These are phyloP conservation scores for Mellilla xanthometata DNA, from an alignment of 2,888 invertebrate genomes.

Conservation along the genomic window DNA sequence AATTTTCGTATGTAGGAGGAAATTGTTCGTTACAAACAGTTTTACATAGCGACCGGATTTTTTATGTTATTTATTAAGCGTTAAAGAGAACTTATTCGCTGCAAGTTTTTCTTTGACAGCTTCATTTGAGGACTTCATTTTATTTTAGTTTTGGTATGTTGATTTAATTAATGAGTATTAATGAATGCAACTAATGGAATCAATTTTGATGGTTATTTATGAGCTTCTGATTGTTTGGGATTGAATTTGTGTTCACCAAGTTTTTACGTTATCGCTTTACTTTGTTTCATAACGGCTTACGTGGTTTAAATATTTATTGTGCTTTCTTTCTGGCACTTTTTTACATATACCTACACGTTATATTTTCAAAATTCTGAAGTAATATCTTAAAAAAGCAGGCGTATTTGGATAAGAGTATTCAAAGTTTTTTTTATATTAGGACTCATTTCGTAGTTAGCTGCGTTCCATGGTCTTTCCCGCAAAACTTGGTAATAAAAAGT, in stretches of 20 bases:
- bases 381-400: too few species aligned
- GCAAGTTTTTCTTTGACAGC: slow-evolving; percentile 33
- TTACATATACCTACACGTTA: too few species aligned
- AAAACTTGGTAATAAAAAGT: too few species aligned
- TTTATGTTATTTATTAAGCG: slow-evolving; percentile 61
- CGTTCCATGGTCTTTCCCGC: too few species aligned
- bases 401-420: too few species aligned
- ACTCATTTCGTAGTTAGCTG: too few species aligned
- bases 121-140: slow-evolving; percentile 26
- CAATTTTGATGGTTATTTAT: slow-evolving; percentile 11
- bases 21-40: slow-evolving; percentile 52
- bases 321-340: too few species aligned
- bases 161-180: slow-evolving; percentile 26
- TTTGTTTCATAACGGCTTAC: neutral
- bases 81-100: slow-evolving; percentile 27
- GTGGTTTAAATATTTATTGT: too few species aligned
- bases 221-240: neutral
- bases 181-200: slow-evolving; percentile 12
- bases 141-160: slow-evolving; percentile 17
- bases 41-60: slow-evolving; percentile 63
- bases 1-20: slow-evolving; percentile 76
- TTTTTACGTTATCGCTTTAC: neutral
- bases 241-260: neutral
- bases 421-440: too few species aligned
- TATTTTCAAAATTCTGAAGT: too few species aligned